Percentiles rank a stretch among this genome's conserved stretches.
These are phyloP conservation scores for Tauraco hartlaubi DNA, from an alignment of 2,797 vertebrate genomes.

Conservation along the genomic window DNA sequence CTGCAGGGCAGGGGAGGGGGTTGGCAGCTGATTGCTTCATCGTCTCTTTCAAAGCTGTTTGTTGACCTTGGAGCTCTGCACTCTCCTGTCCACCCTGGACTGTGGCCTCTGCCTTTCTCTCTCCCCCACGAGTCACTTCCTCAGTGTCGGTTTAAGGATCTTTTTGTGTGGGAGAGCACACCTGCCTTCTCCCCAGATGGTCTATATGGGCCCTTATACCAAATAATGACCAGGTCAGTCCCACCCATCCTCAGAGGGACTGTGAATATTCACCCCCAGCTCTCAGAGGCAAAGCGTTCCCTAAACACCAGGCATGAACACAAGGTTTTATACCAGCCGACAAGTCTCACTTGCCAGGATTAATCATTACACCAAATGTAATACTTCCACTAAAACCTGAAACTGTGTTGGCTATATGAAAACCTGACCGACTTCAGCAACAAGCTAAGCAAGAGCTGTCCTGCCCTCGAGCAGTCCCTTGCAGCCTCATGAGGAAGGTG, in stretches of 20 bases:
- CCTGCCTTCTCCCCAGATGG: not conserved
- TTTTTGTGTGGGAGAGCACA: not conserved
- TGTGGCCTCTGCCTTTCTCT: not conserved
- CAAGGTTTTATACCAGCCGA: accelerated
- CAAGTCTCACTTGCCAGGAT: not conserved
- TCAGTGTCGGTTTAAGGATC: not conserved
- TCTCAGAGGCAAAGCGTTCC: not conserved
- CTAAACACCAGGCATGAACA: not conserved
- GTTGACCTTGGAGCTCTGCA: not conserved
- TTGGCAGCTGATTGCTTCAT: not conserved
- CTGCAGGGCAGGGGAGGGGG: conserved; percentile 16
- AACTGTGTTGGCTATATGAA: not conserved
- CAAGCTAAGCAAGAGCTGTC: not conserved
- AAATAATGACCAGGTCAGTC: not conserved
- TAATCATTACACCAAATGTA: conserved; percentile 10
- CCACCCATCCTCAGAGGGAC: not conserved
- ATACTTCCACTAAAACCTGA: not conserved
- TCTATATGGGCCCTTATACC: accelerated
- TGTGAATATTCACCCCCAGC: not conserved
- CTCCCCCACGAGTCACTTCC: not conserved
- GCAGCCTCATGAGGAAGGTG: not conserved
- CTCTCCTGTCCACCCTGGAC: not conserved
- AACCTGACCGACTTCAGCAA: not conserved
- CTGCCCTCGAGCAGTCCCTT: not conserved
- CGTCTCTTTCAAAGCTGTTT: not conserved